A percentile compares a stretch with the other conserved stretches of the same genome.
Conservation (phyloP, 2,888 invertebrate species). For the Sipha maydis region DNA sequence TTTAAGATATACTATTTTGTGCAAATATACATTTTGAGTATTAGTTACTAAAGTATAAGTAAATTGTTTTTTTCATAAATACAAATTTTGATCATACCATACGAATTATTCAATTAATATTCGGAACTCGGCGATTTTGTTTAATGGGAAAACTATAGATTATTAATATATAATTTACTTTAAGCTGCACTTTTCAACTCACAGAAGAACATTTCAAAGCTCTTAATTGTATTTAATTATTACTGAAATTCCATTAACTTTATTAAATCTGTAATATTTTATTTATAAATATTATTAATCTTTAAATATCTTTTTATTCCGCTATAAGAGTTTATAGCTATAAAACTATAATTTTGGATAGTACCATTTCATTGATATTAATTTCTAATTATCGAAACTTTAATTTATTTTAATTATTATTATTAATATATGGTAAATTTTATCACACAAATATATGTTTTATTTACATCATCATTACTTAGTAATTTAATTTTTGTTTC, state of each 20-base stretch:
- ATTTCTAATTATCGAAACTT: too few relatives aligned
- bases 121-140: not conserved
- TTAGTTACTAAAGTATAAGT: too few relatives aligned
- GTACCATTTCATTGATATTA: not conserved
- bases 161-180: not conserved
- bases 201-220: not conserved
- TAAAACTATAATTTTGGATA: not conserved
- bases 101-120: not conserved
- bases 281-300: not conserved
- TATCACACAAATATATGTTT: too few relatives aligned
- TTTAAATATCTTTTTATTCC: not conserved
- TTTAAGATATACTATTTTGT: too few relatives aligned
- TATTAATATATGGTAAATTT: too few relatives aligned
- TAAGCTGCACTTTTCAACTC: not conserved
- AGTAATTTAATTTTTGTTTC: too few relatives aligned
- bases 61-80: not conserved
- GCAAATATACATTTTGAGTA: too few relatives aligned
- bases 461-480: too few relatives aligned
- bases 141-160: not conserved
- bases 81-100: not conserved
- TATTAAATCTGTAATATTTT: not conserved
- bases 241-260: not conserved
- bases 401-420: too few relatives aligned
- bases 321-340: not conserved
- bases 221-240: slow-evolving; percentile 1